Evolutionary conservation across 2,113 vertebrate species (phyloP).

Genomic region (Perca schrenkii): DNA sequence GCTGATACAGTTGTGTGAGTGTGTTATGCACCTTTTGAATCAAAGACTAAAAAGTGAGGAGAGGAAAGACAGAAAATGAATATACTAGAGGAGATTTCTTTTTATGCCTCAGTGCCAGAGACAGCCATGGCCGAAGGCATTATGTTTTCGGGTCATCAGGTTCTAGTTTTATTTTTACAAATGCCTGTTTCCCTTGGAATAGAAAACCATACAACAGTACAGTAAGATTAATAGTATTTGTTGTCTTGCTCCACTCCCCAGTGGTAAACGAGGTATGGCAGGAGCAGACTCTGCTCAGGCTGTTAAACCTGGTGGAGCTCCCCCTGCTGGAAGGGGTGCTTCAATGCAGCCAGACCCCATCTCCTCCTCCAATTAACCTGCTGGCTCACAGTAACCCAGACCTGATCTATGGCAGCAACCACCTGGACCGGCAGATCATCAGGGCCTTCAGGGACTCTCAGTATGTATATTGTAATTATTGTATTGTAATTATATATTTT

Average conservation of each 20-base stretch:
- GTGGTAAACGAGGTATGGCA: slow-evolving; percentile 94
- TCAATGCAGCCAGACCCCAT: slow-evolving; percentile 74
- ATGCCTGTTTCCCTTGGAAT: not conserved
- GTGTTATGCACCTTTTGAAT: not conserved
- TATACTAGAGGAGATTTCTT: too few species aligned
- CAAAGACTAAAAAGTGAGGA: too few species aligned
- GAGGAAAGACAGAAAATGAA: too few species aligned
- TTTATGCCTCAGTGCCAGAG: too few species aligned
- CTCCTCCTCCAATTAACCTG: slow-evolving; percentile 40
- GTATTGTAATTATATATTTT: too few species aligned
- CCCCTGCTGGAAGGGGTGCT: slow-evolving; percentile 92
- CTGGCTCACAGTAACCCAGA: slow-evolving; percentile 72
- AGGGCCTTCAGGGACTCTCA: slow-evolving; percentile 93
- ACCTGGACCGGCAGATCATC: slow-evolving; percentile 92
- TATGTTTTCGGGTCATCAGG: too few species aligned
- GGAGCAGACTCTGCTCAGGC: slow-evolving; percentile 91
- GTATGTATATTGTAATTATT: slow-evolving; percentile 77
- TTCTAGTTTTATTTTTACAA: too few species aligned
- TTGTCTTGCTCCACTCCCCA: slow-evolving; percentile 49
- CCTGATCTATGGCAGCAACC: slow-evolving; percentile 87
- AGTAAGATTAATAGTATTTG: not conserved
- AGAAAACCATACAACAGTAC: not conserved
- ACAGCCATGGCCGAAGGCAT: too few species aligned
- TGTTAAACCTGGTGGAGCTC: slow-evolving; percentile 94
- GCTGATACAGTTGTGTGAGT: not conserved